A percentile compares a stretch with the other conserved stretches of the same genome.
phyloP scores from a whole-genome alignment of 1,140 invertebrate species.

The Leptinotarsa defecta region DNA sequence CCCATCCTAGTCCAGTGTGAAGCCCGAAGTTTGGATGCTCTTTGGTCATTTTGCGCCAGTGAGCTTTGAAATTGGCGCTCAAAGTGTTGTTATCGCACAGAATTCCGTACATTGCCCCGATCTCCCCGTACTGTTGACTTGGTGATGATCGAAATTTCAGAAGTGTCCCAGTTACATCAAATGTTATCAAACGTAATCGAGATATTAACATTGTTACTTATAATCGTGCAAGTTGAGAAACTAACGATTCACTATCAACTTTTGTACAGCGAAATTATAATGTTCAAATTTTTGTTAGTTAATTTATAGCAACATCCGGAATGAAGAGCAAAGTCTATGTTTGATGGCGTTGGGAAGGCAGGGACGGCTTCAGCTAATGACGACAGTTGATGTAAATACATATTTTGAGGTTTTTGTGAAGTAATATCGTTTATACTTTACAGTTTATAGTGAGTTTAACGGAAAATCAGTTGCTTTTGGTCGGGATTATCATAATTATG shows the following conservation, averaged over 20 bases:
- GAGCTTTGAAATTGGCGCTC: conserved; percentile 66
- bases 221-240: too few species aligned
- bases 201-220: conserved; percentile 24
- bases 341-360: background rate
- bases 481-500: too few species aligned
- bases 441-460: too few species aligned
- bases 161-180: conserved; percentile 86
- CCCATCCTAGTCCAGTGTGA: conserved; percentile 69
- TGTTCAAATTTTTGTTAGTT: too few species aligned
- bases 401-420: too few species aligned
- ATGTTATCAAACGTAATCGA: conserved; percentile 72
- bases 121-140: conserved; percentile 74
- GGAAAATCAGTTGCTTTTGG: too few species aligned
- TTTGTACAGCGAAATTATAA: too few species aligned
- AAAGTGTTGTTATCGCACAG: conserved; percentile 64
- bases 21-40: conserved; percentile 83
- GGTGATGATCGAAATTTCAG: conserved; percentile 71
- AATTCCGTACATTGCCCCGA: conserved; percentile 72
- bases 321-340: background rate
- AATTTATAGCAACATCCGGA: too few species aligned
- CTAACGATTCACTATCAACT: too few species aligned
- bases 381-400: too few species aligned
- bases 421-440: too few species aligned
- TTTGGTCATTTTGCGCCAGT: conserved; percentile 65
- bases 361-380: background rate